Evolutionary conservation across 2,113 vertebrate genomes (phyloP), one percentile per base, ranked within the genome.

Genomic region (Misgurnus anguillicaudatus): DNA sequence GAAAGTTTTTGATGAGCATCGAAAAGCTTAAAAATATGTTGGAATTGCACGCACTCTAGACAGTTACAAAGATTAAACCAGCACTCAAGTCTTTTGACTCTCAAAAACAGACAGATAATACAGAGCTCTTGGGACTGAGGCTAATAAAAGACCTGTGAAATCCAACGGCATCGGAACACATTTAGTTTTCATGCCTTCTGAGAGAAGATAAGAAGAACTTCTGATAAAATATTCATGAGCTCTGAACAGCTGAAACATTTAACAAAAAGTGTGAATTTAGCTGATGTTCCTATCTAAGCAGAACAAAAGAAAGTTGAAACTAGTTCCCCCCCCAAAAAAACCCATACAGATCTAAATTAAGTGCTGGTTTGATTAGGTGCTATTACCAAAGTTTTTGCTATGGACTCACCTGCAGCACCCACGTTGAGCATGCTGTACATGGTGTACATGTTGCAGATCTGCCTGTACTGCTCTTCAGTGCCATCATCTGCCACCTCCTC

Each of bases 381-480:
- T 38, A 53, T 17, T 45, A 10, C 42, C 42, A 6, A 7, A n/a
- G 41, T 5, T 53, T 31, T 31, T 31, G 24, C 31, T 2, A 31
- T 19, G 75, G 3, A 4, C 87, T 93, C 91, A 98, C 96, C 96
- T 87, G 94, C 86, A 17, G 91, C 94, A 58, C 96, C 95, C 78
- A 98, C 95, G 61, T 98, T 98, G 91, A 98, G 95, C 97, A 98
- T 98, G 91, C 97, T 98, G 90, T 98, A 98, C 97, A 98, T 98
- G 69, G 97, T 97, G 83, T 98, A 98, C 96, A 98, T 98, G 88
- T 96, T 98, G 84, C 96, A 98, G 92, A 98, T 98, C 92, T 98
- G 97, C 57, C 96, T 88, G 85, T 98, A 98, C 87, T 98, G 97
- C 88, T 98, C 97, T 8, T 98, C 96, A 0, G 95, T 90, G 77